These are phyloP conservation scores for Ennomos fuscantarius DNA, from an alignment of 2,888 invertebrate genomes.

Conservation along the genomic window DNA sequence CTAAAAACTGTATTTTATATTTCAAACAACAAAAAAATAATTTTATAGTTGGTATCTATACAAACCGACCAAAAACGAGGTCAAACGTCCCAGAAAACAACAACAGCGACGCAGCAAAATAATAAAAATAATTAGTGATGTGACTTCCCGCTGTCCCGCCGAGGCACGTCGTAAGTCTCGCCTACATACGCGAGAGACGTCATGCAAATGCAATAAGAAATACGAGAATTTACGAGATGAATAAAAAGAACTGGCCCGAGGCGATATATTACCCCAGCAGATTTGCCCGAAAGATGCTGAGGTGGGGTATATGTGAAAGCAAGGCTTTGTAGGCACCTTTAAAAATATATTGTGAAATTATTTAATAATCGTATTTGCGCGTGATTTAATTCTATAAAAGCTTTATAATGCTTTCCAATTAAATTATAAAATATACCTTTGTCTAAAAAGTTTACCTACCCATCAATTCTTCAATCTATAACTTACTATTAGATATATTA, in stretches of 20 bases:
- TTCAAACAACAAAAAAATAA: not conserved
- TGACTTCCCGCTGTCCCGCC: constrained; percentile 52
- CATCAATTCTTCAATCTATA: too few relatives aligned
- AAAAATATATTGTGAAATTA: constrained; percentile 4
- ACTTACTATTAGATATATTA: not conserved
- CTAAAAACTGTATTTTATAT: not conserved
- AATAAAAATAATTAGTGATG: constrained; percentile 67
- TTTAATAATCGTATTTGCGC: constrained; percentile 23
- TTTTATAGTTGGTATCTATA: constrained; percentile 35
- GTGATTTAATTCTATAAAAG: constrained; percentile 6
- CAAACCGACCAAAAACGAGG: constrained; percentile 37
- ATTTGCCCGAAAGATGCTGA: constrained; percentile 66
- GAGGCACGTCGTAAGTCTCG: constrained; percentile 57
- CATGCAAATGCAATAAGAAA: constrained; percentile 65
- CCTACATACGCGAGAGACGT: constrained; percentile 58
- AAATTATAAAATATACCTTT: not conserved
- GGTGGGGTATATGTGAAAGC: constrained; percentile 50
- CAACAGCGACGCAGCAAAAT: constrained; percentile 35
- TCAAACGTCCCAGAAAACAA: constrained; percentile 33
- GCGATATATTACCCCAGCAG: constrained; percentile 64
- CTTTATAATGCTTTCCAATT: not conserved
- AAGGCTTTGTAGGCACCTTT: constrained; percentile 40
- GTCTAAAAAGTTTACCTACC: constrained; percentile 4
- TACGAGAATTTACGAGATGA: constrained; percentile 59
- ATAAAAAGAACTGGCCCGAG: constrained; percentile 58